Percentiles rank a stretch among this genome's conserved stretches.
Conservation (phyloP, 2,888 invertebrate genomes). For the Tipula vernalis region DNA sequence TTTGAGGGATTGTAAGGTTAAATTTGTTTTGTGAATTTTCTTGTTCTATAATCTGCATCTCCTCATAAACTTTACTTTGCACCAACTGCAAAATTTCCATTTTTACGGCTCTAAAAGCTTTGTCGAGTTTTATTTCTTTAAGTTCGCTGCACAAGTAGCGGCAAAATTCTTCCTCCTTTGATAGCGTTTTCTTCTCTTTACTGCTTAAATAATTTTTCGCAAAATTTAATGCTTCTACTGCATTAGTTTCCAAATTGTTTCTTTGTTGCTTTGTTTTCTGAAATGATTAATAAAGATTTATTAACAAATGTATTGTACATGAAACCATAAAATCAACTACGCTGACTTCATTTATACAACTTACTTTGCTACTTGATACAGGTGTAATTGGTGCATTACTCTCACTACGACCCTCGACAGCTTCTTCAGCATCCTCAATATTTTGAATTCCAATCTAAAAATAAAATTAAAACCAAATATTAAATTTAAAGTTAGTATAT, state of each 20-base stretch:
- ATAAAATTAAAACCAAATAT: background rate
- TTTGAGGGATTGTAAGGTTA: background rate
- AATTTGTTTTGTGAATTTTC: background rate
- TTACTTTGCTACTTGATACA: background rate
- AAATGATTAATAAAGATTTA: background rate
- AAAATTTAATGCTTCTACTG: background rate
- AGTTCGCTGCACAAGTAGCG: background rate
- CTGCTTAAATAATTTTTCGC: background rate
- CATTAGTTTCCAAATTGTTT: background rate
- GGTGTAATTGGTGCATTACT: too few species aligned
- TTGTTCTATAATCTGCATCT: too few species aligned
- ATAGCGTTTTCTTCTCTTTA: background rate
- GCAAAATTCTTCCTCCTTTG: too few species aligned
- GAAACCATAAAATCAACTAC: background rate
- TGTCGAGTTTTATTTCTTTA: background rate
- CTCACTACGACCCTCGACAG: background rate
- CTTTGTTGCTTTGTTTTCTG: background rate
- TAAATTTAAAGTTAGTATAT: background rate
- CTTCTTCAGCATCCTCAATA: background rate
- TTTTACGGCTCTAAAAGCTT: too few species aligned
- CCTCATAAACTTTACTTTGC: too few species aligned
- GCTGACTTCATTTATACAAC: background rate
- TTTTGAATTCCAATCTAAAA: background rate
- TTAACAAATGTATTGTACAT: too few species aligned
- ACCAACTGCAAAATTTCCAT: too few species aligned